Evolutionary conservation across 2,113 vertebrate species (phyloP).

Genomic region (Catharus minimus): DNA sequence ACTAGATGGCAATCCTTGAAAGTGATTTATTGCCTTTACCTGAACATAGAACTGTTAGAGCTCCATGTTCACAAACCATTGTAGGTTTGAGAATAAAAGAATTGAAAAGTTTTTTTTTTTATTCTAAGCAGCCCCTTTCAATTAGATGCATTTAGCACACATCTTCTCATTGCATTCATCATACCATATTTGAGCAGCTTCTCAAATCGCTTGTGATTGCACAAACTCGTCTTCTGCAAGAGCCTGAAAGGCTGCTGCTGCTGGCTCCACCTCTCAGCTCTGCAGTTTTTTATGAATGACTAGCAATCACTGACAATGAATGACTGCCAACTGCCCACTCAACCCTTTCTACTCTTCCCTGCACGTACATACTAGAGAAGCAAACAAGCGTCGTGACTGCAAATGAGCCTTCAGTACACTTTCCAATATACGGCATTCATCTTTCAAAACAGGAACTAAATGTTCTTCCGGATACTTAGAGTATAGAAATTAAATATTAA

Average conservation of each 20-base stretch:
- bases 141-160: slow-evolving; percentile 56
- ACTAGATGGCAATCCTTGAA: background rate
- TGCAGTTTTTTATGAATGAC: slow-evolving; percentile 80
- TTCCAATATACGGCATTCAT: slow-evolving; percentile 57
- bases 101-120: background rate
- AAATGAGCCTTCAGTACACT: slow-evolving; percentile 64
- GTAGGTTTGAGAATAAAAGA: background rate
- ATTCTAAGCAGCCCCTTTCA: slow-evolving; percentile 16
- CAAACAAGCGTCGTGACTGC: slow-evolving; percentile 61
- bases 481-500: slow-evolving; percentile 70
- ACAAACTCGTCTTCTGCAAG: slow-evolving; percentile 58
- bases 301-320: slow-evolving; percentile 75
- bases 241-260: slow-evolving; percentile 56
- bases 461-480: slow-evolving; percentile 68
- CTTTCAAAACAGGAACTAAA: slow-evolving; percentile 66
- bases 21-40: slow-evolving; percentile 9
- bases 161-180: slow-evolving; percentile 43
- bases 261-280: slow-evolving; percentile 65
- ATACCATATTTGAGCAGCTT: slow-evolving; percentile 31
- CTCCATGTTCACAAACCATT: background rate
- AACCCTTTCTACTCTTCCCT: slow-evolving; percentile 68
- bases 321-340: slow-evolving; percentile 81
- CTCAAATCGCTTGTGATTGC: slow-evolving; percentile 63
- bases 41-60: background rate
- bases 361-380: slow-evolving; percentile 57